Conservation (phyloP, 2,888 invertebrate genomes). For the Rhamnusium bicolor region DNA sequence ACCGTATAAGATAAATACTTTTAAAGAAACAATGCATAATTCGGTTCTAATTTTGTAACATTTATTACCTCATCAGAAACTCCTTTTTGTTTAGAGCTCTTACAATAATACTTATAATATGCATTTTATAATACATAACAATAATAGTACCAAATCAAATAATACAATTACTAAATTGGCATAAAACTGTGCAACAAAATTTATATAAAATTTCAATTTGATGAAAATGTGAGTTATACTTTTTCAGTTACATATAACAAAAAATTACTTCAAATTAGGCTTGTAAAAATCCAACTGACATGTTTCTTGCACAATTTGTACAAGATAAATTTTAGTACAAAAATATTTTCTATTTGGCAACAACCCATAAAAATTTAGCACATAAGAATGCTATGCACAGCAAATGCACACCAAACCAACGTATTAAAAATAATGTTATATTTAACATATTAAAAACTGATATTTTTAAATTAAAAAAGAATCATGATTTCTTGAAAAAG, state of each 20-base stretch:
- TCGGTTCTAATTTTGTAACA: no score
- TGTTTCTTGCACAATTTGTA: background rate
- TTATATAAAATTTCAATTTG: background rate
- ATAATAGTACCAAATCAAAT: background rate
- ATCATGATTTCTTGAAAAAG: background rate
- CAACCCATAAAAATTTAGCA: background rate
- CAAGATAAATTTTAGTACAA: conserved; percentile 1
- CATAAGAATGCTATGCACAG: background rate
- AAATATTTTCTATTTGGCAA: conserved; percentile 2
- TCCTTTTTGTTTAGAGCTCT: background rate
- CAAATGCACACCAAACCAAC: background rate
- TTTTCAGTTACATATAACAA: no score
- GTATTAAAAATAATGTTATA: background rate
- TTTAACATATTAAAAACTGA: background rate
- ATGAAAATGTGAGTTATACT: no score
- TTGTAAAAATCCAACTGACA: background rate
- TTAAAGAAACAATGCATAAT: no score
- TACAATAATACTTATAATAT: background rate
- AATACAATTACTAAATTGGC: background rate
- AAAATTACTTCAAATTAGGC: background rate
- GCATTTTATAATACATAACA: background rate
- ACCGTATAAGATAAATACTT: no score
- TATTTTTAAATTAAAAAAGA: background rate
- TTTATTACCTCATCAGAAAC: background rate
- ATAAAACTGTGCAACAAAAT: background rate